Conservation (phyloP, 2,113 vertebrate genomes). For the Anhinga rufa region DNA sequence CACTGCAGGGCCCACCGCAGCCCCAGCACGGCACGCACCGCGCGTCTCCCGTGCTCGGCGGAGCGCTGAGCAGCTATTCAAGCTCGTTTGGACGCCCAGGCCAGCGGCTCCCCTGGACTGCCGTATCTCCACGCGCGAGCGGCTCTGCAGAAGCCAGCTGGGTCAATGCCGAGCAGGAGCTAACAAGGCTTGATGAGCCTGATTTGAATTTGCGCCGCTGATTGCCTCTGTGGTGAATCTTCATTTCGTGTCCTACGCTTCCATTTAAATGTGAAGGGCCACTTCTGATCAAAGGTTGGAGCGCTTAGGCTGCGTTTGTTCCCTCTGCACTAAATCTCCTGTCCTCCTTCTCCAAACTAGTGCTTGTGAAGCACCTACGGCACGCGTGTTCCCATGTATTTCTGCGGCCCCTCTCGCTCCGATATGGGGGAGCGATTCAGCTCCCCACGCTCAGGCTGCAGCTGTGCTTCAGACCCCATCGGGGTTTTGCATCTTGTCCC, state of each 20-base stretch:
- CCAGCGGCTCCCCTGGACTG: neutral
- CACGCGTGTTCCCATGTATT: rapidly evolving
- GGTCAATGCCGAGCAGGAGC: neutral
- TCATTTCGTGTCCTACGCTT: rapidly evolving
- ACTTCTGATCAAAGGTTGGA: neutral
- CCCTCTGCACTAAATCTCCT: neutral
- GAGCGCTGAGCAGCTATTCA: neutral
- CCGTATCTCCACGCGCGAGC: neutral
- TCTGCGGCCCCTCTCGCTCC: neutral
- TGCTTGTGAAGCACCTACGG: neutral
- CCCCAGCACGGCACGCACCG: neutral
- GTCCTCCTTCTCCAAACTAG: neutral
- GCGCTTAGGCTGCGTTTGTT: neutral
- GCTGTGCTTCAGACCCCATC: neutral
- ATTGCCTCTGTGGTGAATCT: neutral
- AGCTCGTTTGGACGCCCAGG: neutral
- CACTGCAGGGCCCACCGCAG: neutral
- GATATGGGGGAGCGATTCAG: too few relatives aligned
- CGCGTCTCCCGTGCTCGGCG: rapidly evolving
- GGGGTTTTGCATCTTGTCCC: neutral
- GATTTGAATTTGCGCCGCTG: neutral
- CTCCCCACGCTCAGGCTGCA: neutral
- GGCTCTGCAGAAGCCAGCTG: neutral
- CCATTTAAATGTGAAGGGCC: neutral
- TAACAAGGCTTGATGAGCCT: neutral